Base-by-base conservation (phyloP, 1,140 invertebrate genomes). In the Diachasma alloeum region DNA sequence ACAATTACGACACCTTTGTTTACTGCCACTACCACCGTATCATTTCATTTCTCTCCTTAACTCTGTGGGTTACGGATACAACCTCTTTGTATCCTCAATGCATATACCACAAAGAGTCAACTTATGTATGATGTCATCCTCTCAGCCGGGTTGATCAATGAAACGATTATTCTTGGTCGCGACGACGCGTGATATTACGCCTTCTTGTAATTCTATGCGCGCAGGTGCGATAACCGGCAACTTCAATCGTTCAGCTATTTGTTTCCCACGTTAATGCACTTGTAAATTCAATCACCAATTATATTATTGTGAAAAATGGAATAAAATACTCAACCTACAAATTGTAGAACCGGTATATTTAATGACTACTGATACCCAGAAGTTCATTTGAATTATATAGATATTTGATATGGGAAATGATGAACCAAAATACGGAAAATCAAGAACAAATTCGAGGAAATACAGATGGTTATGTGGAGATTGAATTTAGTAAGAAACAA, bases 1-100 rank as follows among this genome's bases (percentile, higher is more conserved):
- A 77, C 76, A 77, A 77, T 77, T 77, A 77, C 76, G 71, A 77
- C 66, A 77, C 71, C 71, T 77, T 77, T 77, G 76, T 77, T 77
- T 73, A 77, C 71, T 74, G 72, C 70, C 48, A 63, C 24, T 63
- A 63, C 19, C 59, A 11, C 24, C 11, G 19, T 63, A 63, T 63
- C 59, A 63, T 63, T 63, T 26, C 19, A 63, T 63, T 63, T 63
- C 59, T 63, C 24, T 63, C 59, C 24, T 63, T 26, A 26, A 26
- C 59, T 48, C 75, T 67, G 72, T 67, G 67, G 42, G 22, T 67
- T 59, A 66, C 53, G 9, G 17, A 15, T 24, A n/a, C 31, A 59
- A 44, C 67, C 56, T 70, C 66, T 72, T 48, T 77, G 63, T 77
- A 63, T 74, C 53, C 59, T 59, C 70, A 26, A 26, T 63, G 59